A percentile compares a stretch with the other conserved stretches of the same genome.
These are phyloP conservation scores for Nyctibius bracteatus DNA, from an alignment of 2,113 vertebrate species.

Conservation along the genomic window DNA sequence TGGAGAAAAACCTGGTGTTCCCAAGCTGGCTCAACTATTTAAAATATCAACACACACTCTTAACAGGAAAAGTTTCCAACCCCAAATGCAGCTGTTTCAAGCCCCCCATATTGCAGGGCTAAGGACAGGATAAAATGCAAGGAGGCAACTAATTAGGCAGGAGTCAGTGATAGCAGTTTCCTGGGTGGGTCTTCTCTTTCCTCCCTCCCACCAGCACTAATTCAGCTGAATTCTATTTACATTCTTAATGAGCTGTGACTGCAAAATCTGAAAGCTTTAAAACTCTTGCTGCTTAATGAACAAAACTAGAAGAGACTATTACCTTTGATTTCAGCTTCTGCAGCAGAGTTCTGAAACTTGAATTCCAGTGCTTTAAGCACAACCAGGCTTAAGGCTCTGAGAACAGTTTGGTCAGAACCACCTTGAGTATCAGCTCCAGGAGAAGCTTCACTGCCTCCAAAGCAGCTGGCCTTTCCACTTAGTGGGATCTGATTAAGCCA, in stretches of 20 bases:
- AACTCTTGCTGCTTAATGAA: not conserved
- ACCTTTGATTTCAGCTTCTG: slow-evolving; percentile 73
- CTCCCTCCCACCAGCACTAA: not conserved
- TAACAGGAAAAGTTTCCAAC: not conserved
- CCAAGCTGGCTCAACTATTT: not conserved
- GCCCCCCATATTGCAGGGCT: not conserved
- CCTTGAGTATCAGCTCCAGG: not conserved
- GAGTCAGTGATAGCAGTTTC: not conserved
- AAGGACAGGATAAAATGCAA: not conserved
- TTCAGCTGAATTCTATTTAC: not conserved
- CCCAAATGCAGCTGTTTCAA: not conserved
- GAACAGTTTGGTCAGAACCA: slow-evolving; percentile 74
- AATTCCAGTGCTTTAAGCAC: slow-evolving; percentile 86
- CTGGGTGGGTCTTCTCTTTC: not conserved
- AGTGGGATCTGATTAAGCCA: slow-evolving; percentile 75
- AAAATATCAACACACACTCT: not conserved
- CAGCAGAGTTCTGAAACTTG: slow-evolving; percentile 53
- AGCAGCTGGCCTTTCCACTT: slow-evolving; percentile 61
- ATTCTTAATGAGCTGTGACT: not conserved
- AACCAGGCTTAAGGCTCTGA: slow-evolving; percentile 83
- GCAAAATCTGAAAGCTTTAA: not conserved
- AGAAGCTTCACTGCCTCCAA: slow-evolving; percentile 71
- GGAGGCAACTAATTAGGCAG: not conserved
- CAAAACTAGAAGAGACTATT: not conserved
- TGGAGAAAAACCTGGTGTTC: not conserved